Conservation (phyloP, 2,888 invertebrate species). For the Melieria crassipennis region DNA sequence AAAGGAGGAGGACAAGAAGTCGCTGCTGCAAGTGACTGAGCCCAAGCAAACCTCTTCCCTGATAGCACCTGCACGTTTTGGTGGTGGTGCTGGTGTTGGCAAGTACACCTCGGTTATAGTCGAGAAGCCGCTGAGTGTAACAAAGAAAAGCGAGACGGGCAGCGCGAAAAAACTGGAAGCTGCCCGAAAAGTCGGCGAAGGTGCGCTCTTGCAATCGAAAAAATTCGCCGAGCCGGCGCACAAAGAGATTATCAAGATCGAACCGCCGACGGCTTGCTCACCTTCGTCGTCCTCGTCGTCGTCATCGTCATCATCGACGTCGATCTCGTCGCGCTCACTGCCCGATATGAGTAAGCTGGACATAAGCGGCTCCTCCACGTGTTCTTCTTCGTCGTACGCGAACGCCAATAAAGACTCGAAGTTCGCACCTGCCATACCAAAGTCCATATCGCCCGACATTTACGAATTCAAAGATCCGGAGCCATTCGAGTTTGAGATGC, state of each 20-base stretch:
- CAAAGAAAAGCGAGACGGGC: conserved; percentile 40
- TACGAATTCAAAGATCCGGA: conserved; percentile 92
- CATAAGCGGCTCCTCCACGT: conserved; percentile 52
- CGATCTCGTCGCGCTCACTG: conserved; percentile 46
- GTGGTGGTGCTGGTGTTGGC: conserved; percentile 34
- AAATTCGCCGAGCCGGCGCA: conserved; percentile 52
- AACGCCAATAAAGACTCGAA: conserved; percentile 45
- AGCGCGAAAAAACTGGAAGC: conserved; percentile 41
- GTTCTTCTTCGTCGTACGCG: conserved; percentile 33
- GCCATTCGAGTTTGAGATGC: conserved; percentile 84
- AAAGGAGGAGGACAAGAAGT: conserved; percentile 48
- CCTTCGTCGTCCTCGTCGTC: conserved; percentile 56
- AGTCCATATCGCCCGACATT: conserved; percentile 69
- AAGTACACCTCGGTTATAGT: conserved; percentile 58
- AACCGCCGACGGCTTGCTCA: conserved; percentile 50
- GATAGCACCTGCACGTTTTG: conserved; percentile 50
- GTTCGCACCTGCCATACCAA: conserved; percentile 34
- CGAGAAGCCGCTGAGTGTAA: conserved; percentile 50
- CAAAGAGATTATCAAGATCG: conserved; percentile 56
- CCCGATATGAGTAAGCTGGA: conserved; percentile 61
- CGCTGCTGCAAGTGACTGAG: conserved; percentile 35
- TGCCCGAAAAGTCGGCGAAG: conserved; percentile 38
- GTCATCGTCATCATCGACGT: conserved; percentile 53
- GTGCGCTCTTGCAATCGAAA: conserved; percentile 34
- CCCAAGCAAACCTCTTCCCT: conserved; percentile 45